Base-by-base conservation (phyloP, 1,140 invertebrate genomes). In the Ceratosolen fusciceps region DNA sequence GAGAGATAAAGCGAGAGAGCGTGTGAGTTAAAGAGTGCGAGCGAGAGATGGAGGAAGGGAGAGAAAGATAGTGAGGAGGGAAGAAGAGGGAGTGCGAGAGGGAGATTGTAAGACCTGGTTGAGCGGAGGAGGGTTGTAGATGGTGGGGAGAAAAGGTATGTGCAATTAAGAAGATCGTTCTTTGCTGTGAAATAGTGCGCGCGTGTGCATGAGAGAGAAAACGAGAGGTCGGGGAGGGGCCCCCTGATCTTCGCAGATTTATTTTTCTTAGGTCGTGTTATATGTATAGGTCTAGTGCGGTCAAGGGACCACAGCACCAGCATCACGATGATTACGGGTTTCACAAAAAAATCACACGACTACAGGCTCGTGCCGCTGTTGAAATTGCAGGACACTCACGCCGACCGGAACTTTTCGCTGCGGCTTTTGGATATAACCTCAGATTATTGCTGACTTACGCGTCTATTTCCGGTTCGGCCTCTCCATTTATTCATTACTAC, bases 141-240 rank as follows among this genome's bases (percentile, higher is more conserved):
- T 60, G 65, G 60, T 68, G 5, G 29, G 74, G 60, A 47, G 56
- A 39, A 54, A 12, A 37, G 60, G 74, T 9, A 9, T 60, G 26
- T 7, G 60, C 60, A 75, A 75, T 75, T 49, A 65, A 75, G 54
- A 58, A 65, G 39, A 75, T 43, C n/a, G n/a, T n/a, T n/a, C 43
- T 21, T 16, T 39, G 21, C 67, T 29, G 14, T 49, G 39, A 43
- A 16, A 12, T n/a, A 47, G 67, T 49, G 14, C 8, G 67, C 43
- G 26, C 37, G 67, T 16, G 7, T n/a, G n/a, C n/a, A n/a, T n/a
- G n/a, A n/a, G n/a, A n/a, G n/a, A n/a, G n/a, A n/a, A n/a, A n/a
- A n/a, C n/a, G n/a, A n/a, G n/a, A n/a, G n/a, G n/a, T n/a, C n/a
- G n/a, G n/a, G n/a, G n/a, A n/a, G n/a, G n/a, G n/a, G n/a, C n/a